A percentile compares a stretch with the other conserved stretches of the same genome.
Conservation (phyloP, 2,797 vertebrate species). For the Danio tinwini region DNA sequence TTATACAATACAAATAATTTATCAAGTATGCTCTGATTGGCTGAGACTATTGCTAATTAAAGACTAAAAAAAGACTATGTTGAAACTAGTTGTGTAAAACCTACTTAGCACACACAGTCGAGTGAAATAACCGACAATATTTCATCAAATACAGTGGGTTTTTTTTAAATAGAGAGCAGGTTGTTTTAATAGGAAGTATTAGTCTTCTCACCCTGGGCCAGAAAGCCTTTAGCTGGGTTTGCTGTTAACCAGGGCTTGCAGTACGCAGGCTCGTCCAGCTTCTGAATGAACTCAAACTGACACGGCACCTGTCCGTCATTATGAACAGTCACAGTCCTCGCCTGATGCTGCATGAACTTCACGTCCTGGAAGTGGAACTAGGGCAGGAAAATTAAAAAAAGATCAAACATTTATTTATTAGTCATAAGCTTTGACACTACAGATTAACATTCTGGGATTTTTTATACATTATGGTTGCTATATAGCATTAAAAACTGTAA, state of each 20-base stretch:
- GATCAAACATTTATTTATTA: neutral
- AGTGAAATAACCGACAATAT: neutral
- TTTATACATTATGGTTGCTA: too few species aligned
- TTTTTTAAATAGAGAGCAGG: neutral
- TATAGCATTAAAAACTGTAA: too few species aligned
- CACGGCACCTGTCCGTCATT: conserved; percentile 96
- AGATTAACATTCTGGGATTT: too few species aligned
- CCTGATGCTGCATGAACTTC: conserved; percentile 94
- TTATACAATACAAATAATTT: neutral
- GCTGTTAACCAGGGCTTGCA: conserved; percentile 93
- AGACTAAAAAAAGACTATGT: neutral
- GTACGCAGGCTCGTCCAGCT: conserved; percentile 88
- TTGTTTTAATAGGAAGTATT: neutral
- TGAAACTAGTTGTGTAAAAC: neutral
- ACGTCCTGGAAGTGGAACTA: conserved; percentile 92
- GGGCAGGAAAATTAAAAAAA: conserved; percentile 46
- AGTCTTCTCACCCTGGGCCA: conserved; percentile 84
- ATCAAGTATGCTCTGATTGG: neutral
- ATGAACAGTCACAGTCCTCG: conserved; percentile 82
- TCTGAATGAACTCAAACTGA: conserved; percentile 96
- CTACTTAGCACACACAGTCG: neutral
- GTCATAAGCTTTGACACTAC: neutral
- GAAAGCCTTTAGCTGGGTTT: conserved; percentile 89
- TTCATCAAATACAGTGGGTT: neutral
- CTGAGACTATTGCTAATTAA: too few species aligned